Base-by-base conservation (phyloP, 2,888 invertebrate genomes). In the Pterostichus madidus region DNA sequence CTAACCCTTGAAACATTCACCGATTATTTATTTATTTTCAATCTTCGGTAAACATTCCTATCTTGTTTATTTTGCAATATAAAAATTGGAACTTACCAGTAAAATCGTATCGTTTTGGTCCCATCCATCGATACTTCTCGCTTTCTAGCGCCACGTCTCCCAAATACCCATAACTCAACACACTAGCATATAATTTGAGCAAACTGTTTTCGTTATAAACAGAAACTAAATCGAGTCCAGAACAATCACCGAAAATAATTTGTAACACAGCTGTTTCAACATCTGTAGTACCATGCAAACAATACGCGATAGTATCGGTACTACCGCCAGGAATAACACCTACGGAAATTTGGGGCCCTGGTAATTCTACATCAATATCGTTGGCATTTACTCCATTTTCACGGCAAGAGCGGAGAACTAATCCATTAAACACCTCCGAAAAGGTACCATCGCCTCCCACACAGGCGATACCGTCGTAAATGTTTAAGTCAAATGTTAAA, bases 391-490 rank as follows among this genome's bases (percentile, higher is more conserved):
- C 87, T 5, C 91, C 91, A 53, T 89, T 88, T 31, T 92, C 92
- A 83, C 88, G 89, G 61, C 93, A 92, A 13, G 92, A 91, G 77
- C 93, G 89, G 52, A 92, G 88, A 53, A 95, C 90, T 68, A 96
- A 89, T 0, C 96, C 96, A 88, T 96, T 95, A 85, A 94, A 93
- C 35, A 96, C 91, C 90, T 97, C 97, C 6, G 95, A 94, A 86
- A 96, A 95, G 59, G 96, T 96, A 0, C 97, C 97, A 89, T 97
- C 97, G 0, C 97, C 97, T 0, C 97, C 97, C 7, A 97, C 94
- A 88, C 95, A 95, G 15, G 95, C 94, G 17, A 96, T 91, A 0
- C 95, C 95, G 90, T 94, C 92, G 85, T 91, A 92, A 85, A 90
- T 90, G 84, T 94, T 93, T 84, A 93, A 88, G 86, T 92, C 91